These are phyloP conservation scores for Nomada fucata DNA, from an alignment of 2,888 invertebrate genomes.

Conservation along the genomic window DNA sequence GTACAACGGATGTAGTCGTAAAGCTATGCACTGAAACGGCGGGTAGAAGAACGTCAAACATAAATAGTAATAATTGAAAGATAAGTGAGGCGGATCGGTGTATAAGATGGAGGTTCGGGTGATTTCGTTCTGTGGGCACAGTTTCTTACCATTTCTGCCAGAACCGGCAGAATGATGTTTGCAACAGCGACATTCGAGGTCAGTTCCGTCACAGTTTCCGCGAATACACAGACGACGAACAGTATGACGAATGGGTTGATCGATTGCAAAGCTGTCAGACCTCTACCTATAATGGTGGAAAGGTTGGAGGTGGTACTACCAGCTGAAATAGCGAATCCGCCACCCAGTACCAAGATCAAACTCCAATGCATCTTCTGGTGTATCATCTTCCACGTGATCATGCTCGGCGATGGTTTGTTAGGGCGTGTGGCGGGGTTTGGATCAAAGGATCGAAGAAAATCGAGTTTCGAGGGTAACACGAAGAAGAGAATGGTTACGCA, in stretches of 20 bases:
- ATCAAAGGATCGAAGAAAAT: conserved; percentile 89
- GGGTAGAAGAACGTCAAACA: not conserved
- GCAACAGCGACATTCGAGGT: conserved; percentile 96
- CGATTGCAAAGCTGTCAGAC: conserved; percentile 88
- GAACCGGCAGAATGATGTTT: conserved; percentile 93
- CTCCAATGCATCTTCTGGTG: conserved; percentile 96
- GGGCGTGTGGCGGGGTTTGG: conserved; percentile 86
- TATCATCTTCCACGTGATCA: conserved; percentile 93
- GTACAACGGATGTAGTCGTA: conserved; percentile 93
- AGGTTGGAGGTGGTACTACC: conserved; percentile 93
- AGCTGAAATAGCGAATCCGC: conserved; percentile 96
- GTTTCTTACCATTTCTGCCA: conserved; percentile 90
- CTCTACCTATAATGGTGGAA: conserved; percentile 90
- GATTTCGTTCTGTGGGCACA: not conserved
- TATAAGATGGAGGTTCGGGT: too few relatives aligned
- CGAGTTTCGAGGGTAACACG: conserved; percentile 91
- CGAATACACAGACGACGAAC: conserved; percentile 90
- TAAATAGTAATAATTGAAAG: conserved; percentile 16
- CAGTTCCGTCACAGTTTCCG: conserved; percentile 94
- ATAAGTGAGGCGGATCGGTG: not conserved
- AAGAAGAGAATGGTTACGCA: conserved; percentile 93
- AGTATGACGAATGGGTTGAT: conserved; percentile 89
- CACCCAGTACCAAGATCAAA: conserved; percentile 93
- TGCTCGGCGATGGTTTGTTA: conserved; percentile 88
- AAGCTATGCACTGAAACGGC: conserved; percentile 87